These are phyloP conservation scores for Leptosomus discolor DNA, from an alignment of 2,113 vertebrate species.

Conservation along the genomic window DNA sequence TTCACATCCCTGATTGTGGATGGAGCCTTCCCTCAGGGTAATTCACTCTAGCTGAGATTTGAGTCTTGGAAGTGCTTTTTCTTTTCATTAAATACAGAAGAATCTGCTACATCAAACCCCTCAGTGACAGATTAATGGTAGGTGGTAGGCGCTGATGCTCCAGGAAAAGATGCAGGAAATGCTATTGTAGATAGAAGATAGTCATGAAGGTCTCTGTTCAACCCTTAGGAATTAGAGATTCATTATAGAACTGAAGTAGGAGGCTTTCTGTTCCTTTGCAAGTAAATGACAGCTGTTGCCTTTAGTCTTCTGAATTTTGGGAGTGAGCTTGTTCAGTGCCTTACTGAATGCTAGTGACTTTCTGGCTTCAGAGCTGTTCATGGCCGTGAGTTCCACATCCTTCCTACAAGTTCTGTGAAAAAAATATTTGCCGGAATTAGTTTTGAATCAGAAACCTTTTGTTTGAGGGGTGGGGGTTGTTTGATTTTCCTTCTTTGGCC, in stretches of 20 bases:
- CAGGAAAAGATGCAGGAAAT: neutral
- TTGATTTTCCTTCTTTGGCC: neutral
- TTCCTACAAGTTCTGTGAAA: neutral
- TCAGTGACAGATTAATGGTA: constrained; percentile 28
- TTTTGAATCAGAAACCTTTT: neutral
- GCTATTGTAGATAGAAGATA: neutral
- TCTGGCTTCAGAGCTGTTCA: neutral
- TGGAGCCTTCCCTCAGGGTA: neutral
- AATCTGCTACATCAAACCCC: neutral
- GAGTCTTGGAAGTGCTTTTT: neutral
- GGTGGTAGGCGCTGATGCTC: neutral
- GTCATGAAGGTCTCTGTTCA: neutral
- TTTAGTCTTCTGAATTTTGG: neutral
- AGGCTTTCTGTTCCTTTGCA: neutral
- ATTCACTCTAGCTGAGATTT: neutral
- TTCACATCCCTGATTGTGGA: neutral
- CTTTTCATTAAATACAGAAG: neutral
- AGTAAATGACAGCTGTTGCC: neutral
- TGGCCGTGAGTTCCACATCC: neutral
- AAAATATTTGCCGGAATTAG: neutral
- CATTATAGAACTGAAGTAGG: neutral
- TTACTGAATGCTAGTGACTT: neutral
- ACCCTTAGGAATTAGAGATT: neutral
- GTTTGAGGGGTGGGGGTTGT: neutral
- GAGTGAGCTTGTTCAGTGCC: neutral